A percentile compares a stretch with the other conserved stretches of the same genome.
These are phyloP conservation scores for Dendrocincla tyrannina DNA, from an alignment of 2,797 vertebrate genomes.

Conservation along the genomic window DNA sequence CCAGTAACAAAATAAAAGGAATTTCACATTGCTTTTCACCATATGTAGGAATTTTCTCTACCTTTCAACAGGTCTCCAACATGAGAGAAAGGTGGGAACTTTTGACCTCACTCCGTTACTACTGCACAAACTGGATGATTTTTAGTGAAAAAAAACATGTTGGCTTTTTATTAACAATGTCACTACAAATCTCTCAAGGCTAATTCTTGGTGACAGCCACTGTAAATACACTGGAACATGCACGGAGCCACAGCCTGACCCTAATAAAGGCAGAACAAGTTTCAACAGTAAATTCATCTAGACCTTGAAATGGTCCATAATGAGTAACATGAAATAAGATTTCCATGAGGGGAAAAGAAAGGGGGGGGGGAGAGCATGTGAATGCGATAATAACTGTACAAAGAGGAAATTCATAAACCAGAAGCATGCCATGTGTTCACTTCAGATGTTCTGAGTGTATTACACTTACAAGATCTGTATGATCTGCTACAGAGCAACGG, in stretches of 20 bases:
- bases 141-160: not conserved
- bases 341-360: not conserved
- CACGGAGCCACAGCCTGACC: not conserved
- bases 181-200: not conserved
- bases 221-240: not conserved
- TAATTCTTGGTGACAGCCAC: not conserved
- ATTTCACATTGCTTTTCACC: not conserved
- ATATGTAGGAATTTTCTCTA: not conserved
- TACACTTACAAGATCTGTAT: not conserved
- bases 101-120: not conserved
- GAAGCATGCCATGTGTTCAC: not conserved
- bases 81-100: not conserved
- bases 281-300: not conserved
- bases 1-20: not conserved
- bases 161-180: not conserved
- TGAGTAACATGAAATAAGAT: not conserved
- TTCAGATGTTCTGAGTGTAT: not conserved
- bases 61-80: not conserved
- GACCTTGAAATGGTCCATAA: not conserved
- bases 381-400: not conserved
- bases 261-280: slow-evolving; percentile 7
- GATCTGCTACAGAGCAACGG: not conserved
- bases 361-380: not conserved
- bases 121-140: not conserved
- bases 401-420: not conserved